These are phyloP conservation scores for Plebejus melissa DNA, from an alignment of 2,888 invertebrate species.

Conservation along the genomic window DNA sequence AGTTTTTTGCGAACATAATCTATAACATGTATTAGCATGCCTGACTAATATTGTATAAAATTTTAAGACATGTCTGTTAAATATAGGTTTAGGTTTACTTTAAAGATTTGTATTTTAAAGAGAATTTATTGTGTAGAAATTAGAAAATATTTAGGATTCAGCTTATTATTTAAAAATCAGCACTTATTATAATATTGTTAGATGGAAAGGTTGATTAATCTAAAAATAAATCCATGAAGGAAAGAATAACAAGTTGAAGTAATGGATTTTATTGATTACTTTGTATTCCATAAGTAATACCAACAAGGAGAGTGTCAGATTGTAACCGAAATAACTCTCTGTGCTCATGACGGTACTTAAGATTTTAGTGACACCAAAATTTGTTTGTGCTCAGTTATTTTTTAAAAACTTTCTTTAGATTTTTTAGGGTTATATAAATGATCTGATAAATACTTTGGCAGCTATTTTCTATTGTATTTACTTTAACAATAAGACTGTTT, in stretches of 20 bases:
- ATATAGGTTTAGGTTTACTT: background rate
- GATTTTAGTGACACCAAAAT: slow-evolving; percentile 21
- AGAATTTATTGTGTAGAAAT: background rate
- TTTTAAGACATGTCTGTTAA: background rate
- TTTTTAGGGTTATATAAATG: background rate
- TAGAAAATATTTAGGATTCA: background rate
- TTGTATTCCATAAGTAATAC: background rate
- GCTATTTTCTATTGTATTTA: slow-evolving; percentile 7
- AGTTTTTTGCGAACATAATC: background rate
- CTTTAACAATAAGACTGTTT: background rate
- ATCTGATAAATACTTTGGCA: background rate
- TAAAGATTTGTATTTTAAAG: background rate
- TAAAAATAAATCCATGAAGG: background rate
- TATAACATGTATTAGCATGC: background rate
- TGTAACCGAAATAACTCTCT: background rate
- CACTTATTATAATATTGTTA: background rate
- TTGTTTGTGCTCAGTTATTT: slow-evolving; percentile 22
- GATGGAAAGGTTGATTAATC: background rate
- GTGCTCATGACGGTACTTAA: slow-evolving; percentile 27
- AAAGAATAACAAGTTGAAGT: background rate
- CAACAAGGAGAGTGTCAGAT: background rate
- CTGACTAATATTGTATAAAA: background rate
- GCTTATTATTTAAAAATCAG: background rate
- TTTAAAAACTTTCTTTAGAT: background rate
- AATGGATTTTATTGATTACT: background rate